Evolutionary conservation across 1,140 invertebrate genomes (phyloP), one percentile per base, ranked within the genome.

Genomic region (Drosophila prosaltans): DNA sequence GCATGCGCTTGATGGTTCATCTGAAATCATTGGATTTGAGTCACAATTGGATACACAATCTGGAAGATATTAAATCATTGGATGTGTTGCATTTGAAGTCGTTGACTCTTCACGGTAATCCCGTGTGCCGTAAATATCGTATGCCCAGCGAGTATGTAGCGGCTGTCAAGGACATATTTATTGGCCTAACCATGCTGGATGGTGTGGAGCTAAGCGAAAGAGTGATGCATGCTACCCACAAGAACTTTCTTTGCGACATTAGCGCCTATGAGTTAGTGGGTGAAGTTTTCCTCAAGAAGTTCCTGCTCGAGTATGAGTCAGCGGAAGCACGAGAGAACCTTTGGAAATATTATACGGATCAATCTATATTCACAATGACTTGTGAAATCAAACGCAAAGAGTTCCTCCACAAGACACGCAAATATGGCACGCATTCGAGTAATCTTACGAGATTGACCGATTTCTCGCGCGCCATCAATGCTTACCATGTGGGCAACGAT

Each of bases 31-130:
- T 91, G 5, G 86, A 91, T 58, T 65, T 91, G 16, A 66, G 78
- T 0, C 73, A 82, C 9, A 91, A 91, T 43, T 91, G 90, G 90
- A 78, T 91, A 3, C 58, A 78, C 4, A 69, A 85, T 2, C 51
- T 91, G 11, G 26, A 72, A 7, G 36, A 60, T 0, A 70, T 91
- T 2, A 72, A 65, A 24, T 62, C 69, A 4, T 36, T 91, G 0
- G 61, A 69, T 2, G 62, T 72, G 8, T 40, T 91, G 7, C 78
- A 78, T 0, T 51, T 91, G 1, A 91, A 82, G 55, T 81, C 90
- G 0, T 63, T 94, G n/a, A 69, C 65, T 0, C 72, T 94, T 9
- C 92, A 94, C 59, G 93, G 93, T 0, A 94, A 94, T 78, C 93
- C 93, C 0, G 65, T 94, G 0, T 94, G 94, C 43, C 54, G 66